A percentile compares a stretch with the other conserved stretches of the same genome.
phyloP scores from a whole-genome alignment of 2,113 vertebrate genomes.

The Mormyrus iriodes region DNA sequence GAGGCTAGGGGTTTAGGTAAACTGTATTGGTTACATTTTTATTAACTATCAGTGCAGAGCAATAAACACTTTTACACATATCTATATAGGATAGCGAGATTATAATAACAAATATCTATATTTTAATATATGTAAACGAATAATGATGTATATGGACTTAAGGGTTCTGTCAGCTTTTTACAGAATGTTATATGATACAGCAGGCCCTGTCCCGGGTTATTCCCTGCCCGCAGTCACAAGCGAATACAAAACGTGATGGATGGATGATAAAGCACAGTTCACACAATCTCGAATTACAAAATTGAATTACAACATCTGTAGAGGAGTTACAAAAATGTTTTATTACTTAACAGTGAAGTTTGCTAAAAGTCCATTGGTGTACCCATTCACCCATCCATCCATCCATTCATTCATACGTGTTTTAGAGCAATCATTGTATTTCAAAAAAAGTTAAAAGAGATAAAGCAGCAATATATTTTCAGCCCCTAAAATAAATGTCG shows the following conservation, averaged over 20 bases:
- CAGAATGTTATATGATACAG: not conserved
- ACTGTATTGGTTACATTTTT: not conserved
- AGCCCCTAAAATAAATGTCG: not conserved
- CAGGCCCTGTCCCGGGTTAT: not conserved
- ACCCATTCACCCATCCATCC: not conserved
- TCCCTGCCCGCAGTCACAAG: not conserved
- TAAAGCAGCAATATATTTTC: not conserved
- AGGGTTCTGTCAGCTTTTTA: not conserved
- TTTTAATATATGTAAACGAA: too few species aligned
- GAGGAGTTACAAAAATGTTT: not conserved
- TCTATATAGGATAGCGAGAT: not conserved
- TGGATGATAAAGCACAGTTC: not conserved
- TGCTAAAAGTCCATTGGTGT: not conserved
- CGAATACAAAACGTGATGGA: not conserved
- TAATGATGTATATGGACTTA: not conserved
- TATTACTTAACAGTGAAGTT: not conserved
- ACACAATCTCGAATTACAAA: not conserved
- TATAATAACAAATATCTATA: too few species aligned
- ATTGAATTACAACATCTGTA: not conserved
- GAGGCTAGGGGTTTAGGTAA: not conserved
- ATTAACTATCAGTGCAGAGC: not conserved
- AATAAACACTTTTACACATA: not conserved
- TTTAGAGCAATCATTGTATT: not conserved
- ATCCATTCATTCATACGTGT: not conserved
- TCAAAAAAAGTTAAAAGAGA: not conserved